Evolutionary conservation across 37 sponge, comb jelly and placozoan species (phyloP), one percentile per base, ranked within the genome.

Genomic region (Spongilla lacustris): DNA sequence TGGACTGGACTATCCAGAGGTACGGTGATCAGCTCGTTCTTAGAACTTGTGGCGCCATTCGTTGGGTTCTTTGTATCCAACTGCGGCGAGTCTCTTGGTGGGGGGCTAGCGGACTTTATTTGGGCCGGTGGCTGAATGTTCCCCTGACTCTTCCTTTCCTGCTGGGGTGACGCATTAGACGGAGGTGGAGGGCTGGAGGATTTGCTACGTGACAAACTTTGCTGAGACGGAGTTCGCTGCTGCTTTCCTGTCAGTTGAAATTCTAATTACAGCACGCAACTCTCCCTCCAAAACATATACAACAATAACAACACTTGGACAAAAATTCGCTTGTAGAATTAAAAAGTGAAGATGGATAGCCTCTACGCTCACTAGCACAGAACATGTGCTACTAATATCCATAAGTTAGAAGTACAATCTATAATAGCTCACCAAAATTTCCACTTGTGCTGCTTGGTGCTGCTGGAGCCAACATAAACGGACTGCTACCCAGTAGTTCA

Each of bases 1-100:
- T 50, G 32, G 79, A 50, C 12, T 29, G 91, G 91, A 32, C 87
- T 86, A 66, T 91, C 91, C 36, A 91, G 82, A 72, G 91, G 79
- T 10, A 91, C 83, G 33, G 81, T 91, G 79, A 82, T 81, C 67
- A 91, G 70, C 32, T 72, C 83, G 23, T 41, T 22, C 78, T 38
- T 24, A 19, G 82, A 50, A 26, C 33, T 84, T 32, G 27, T 22
- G 2, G 28, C 30, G 10, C 31, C 22, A 32, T 38, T 70, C 24
- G 68, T 23, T 9, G 37, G 41, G 48, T 69, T 24, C 23, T 50
- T 49, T 37, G 49, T 74, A 26, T 36, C 36, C 26, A 31, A 10
- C 77, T 28, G 28, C 2, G 75, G 81, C 9, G 76, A 38, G 30
- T 36, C 31, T 8, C 76, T 38, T 24, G 67, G 28, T 41, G 50